A percentile compares a stretch with the other conserved stretches of the same genome.
These are phyloP conservation scores for Stomatorhinus ivindoensis DNA, from an alignment of 2,113 vertebrate genomes.

Conservation along the genomic window DNA sequence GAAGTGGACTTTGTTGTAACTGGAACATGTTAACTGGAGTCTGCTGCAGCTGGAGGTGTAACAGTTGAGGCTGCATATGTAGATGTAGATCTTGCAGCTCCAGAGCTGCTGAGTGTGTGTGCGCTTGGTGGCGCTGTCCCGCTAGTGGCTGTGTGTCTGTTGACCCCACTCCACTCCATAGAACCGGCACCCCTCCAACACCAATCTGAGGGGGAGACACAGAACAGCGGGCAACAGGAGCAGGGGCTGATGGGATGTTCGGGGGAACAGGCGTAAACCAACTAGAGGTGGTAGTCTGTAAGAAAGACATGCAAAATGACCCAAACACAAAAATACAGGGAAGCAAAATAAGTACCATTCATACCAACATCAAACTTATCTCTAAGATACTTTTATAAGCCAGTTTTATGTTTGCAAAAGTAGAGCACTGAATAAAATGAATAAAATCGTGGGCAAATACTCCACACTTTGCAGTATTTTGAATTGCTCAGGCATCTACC, in stretches of 20 bases:
- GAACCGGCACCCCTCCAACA: conserved; percentile 40
- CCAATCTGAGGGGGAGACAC: conserved; percentile 46
- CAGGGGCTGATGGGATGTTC: conserved; percentile 39
- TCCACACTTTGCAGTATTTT: not conserved
- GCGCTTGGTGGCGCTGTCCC: conserved; percentile 45
- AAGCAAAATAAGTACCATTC: not conserved
- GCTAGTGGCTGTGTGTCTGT: conserved; percentile 25
- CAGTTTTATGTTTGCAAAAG: not conserved
- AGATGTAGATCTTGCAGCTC: conserved; percentile 46
- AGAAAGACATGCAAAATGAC: conserved; percentile 20
- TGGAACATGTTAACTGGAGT: conserved; percentile 40
- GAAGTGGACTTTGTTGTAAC: conserved; percentile 52
- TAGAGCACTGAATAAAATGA: not conserved
- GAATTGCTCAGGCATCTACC: conserved; percentile 48
- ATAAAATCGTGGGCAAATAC: not conserved
- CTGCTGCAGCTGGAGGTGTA: conserved; percentile 43
- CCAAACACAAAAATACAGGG: not conserved
- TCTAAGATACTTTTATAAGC: not conserved
- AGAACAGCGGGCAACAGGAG: conserved; percentile 38
- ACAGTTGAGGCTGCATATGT: conserved; percentile 28
- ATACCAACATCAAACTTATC: not conserved
- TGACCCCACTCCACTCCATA: conserved; percentile 28
- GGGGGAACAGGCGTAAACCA: conserved; percentile 56
- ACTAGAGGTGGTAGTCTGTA: conserved; percentile 44
- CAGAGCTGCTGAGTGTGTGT: conserved; percentile 53